phyloP scores from a whole-genome alignment of 2,113 vertebrate species.

The Anser brachyrhynchus region DNA sequence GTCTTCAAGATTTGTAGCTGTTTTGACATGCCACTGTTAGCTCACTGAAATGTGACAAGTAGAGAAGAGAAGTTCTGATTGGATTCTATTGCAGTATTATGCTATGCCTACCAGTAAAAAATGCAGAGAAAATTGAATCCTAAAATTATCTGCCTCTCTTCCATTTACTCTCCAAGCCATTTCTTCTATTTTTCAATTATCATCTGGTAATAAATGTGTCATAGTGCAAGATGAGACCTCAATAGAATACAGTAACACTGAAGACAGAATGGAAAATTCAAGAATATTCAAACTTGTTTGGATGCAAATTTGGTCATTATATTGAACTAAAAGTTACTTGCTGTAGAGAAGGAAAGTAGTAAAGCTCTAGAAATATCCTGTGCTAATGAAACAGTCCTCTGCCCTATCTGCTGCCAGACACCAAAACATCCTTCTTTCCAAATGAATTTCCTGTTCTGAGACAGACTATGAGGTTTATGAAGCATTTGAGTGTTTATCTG shows the following conservation, averaged over 20 bases:
- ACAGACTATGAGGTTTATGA: not conserved
- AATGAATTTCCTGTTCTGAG: not conserved
- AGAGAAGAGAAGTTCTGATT: slow-evolving; percentile 57
- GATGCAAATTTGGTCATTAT: slow-evolving; percentile 60
- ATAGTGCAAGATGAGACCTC: slow-evolving; percentile 62
- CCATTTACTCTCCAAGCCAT: slow-evolving; percentile 63
- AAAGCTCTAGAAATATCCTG: slow-evolving; percentile 22
- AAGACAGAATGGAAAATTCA: slow-evolving; percentile 34
- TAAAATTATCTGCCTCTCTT: slow-evolving; percentile 70
- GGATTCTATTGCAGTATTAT: slow-evolving; percentile 52
- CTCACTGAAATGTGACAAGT: slow-evolving; percentile 58
- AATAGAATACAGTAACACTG: slow-evolving; percentile 11
- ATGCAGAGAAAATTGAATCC: slow-evolving; percentile 73
- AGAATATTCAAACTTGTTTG: slow-evolving; percentile 64
- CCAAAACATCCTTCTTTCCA: not conserved
- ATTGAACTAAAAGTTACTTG: not conserved
- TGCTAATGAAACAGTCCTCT: not conserved
- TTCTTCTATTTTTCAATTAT: slow-evolving; percentile 76
- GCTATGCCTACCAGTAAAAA: slow-evolving; percentile 61
- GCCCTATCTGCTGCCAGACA: not conserved
- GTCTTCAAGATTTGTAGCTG: slow-evolving; percentile 45
- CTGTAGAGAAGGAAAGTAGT: not conserved
- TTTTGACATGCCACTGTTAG: slow-evolving; percentile 61
- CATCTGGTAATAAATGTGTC: slow-evolving; percentile 71
- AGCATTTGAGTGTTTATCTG: not conserved